These are phyloP conservation scores for Melanotaenia trifasciata DNA, from an alignment of 2,797 vertebrate genomes.

Conservation along the genomic window DNA sequence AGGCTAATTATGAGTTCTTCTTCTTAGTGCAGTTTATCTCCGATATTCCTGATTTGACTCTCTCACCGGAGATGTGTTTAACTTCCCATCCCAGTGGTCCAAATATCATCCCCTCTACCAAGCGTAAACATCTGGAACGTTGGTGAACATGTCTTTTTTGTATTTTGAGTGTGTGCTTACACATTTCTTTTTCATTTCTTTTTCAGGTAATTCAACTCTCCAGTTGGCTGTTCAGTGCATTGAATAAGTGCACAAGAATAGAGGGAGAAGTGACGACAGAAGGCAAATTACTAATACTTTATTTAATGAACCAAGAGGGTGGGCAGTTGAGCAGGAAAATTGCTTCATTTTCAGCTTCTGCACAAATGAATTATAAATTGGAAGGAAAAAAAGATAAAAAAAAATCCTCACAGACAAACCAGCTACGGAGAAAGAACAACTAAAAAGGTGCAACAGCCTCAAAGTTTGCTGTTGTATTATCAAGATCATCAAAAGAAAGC, in stretches of 20 bases:
- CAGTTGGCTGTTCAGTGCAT: not conserved
- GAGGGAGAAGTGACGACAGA: not conserved
- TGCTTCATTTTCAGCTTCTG: not conserved
- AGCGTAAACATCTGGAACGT: not conserved
- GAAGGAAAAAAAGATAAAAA: not conserved
- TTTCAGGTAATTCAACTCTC: not conserved
- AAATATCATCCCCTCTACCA: too few species aligned
- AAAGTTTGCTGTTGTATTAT: not conserved
- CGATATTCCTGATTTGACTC: slow-evolving; percentile 4
- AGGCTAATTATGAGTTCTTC: slow-evolving; percentile 24
- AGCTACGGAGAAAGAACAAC: not conserved
- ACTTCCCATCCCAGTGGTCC: not conserved
- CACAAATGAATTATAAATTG: not conserved
- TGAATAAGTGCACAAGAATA: too few species aligned
- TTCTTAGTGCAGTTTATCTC: slow-evolving; percentile 5
- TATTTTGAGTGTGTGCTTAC: not conserved
- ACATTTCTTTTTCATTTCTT: not conserved
- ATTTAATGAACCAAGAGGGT: not conserved
- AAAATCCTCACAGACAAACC: not conserved
- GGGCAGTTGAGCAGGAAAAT: not conserved
- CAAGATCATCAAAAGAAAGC: too few species aligned
- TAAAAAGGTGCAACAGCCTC: not conserved
- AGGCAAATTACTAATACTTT: not conserved
- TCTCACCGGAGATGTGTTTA: slow-evolving; percentile 2
- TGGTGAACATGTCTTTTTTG: not conserved